A percentile compares a stretch with the other conserved stretches of the same genome.
Conservation (phyloP, 2,888 invertebrate species). For the Amphipyra tragopoginis region DNA sequence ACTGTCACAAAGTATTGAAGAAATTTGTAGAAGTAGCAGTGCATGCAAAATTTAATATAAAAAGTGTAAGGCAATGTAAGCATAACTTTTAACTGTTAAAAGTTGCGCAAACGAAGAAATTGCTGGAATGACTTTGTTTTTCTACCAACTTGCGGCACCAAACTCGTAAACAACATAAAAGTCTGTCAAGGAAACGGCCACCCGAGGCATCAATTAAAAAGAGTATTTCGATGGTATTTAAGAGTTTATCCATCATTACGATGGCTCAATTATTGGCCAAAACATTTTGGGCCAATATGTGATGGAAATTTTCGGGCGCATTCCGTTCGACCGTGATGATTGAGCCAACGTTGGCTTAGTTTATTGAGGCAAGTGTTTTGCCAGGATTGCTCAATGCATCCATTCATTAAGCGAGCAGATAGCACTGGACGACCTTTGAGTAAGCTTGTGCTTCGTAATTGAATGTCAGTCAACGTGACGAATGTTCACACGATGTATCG, state of each 20-base stretch:
- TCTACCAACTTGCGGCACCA: constrained; percentile 10
- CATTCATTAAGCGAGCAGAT: constrained; percentile 30
- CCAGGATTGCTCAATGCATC: constrained; percentile 26
- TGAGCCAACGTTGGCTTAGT: not conserved
- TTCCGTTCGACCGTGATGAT: not conserved
- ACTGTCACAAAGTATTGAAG: no score
- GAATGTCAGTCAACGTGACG: constrained; percentile 46
- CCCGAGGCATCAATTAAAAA: constrained; percentile 27
- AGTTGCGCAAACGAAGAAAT: constrained; percentile 15
- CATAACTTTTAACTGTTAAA: constrained; percentile 1
- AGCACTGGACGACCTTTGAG: constrained; percentile 29
- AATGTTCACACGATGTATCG: constrained; percentile 44
- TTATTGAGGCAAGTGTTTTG: no score
- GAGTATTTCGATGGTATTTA: not conserved
- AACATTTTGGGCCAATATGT: not conserved
- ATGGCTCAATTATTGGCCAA: not conserved
- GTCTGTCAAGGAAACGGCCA: constrained; percentile 6
- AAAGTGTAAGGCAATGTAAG: no score
- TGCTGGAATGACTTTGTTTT: constrained; percentile 30
- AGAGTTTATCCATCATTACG: no score
- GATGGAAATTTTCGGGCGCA: not conserved
- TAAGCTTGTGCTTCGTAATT: constrained; percentile 36
- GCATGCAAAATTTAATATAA: no score
- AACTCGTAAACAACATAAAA: constrained; percentile 24
- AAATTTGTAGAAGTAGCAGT: no score